Evolutionary conservation across 1,140 invertebrate species (phyloP).

Genomic region (Gonatopus flavifemur): DNA sequence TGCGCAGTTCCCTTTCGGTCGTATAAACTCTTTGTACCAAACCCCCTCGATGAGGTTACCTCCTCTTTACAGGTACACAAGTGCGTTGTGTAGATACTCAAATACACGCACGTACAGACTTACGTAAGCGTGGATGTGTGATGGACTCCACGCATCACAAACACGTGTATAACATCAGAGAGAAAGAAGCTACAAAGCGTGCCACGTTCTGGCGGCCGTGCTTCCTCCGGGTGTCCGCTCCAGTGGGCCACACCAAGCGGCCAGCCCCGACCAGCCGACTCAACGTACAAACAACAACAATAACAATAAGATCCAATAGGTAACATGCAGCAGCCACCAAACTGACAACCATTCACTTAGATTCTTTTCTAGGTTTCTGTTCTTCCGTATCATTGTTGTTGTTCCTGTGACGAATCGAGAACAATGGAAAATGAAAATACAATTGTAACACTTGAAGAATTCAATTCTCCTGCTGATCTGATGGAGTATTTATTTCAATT

Average conservation of each 20-base stretch:
- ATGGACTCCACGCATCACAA: conserved; percentile 24
- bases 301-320: background rate
- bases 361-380: too few relatives aligned
- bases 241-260: conserved; percentile 57
- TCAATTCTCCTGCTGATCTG: too few relatives aligned
- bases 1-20: conserved; percentile 55
- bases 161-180: conserved; percentile 1
- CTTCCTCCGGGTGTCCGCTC: conserved; percentile 60
- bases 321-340: too few relatives aligned
- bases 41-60: background rate
- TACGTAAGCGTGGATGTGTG: conserved; percentile 29
- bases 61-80: conserved; percentile 25
- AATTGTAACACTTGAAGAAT: too few relatives aligned
- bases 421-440: too few relatives aligned
- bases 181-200: conserved; percentile 51
- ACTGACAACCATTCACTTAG: conserved; percentile 47
- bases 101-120: conserved; percentile 18
- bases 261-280: conserved; percentile 48
- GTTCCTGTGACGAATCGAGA: too few relatives aligned
- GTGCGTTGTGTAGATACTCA: conserved; percentile 13
- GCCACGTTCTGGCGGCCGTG: conserved; percentile 57
- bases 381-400: background rate
- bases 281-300: too few relatives aligned
- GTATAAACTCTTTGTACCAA: conserved; percentile 32
- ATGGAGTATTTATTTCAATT: too few relatives aligned